Evolutionary conservation across 2,113 vertebrate genomes (phyloP).

Genomic region (Erinaceus europaeus): DNA sequence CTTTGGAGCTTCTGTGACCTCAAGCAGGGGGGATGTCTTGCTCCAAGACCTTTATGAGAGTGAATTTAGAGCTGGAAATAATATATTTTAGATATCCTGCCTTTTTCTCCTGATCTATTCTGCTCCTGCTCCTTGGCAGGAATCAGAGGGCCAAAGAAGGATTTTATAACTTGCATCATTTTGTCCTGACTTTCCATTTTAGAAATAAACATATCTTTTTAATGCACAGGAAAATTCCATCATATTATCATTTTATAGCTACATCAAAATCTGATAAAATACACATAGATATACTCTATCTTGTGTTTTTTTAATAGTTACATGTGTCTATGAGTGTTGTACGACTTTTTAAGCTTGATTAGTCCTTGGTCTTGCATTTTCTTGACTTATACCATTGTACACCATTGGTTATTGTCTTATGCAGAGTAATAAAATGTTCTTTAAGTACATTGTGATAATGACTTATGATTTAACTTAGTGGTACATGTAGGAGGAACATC

Average conservation of each 20-base stretch:
- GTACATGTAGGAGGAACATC: no score
- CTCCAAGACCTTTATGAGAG: neutral
- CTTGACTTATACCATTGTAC: no score
- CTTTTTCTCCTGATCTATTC: neutral
- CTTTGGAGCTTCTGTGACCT: neutral
- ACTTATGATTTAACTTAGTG: no score
- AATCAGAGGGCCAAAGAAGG: neutral
- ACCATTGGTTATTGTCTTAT: no score
- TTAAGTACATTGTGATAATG: no score
- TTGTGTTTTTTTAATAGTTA: no score
- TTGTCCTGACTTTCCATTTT: neutral
- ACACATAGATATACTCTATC: no score
- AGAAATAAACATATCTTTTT: neutral
- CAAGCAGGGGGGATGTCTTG: neutral
- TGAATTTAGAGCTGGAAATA: neutral
- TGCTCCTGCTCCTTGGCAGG: neutral
- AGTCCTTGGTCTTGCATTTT: no score
- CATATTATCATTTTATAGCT: neutral
- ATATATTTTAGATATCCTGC: neutral
- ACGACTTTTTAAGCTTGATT: no score
- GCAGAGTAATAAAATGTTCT: no score
- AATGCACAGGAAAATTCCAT: neutral
- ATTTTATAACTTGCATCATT: neutral
- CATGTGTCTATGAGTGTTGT: no score
- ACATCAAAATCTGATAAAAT: neutral